These are phyloP conservation scores for Lates calcarifer DNA, from an alignment of 2,113 vertebrate species.

Conservation along the genomic window DNA sequence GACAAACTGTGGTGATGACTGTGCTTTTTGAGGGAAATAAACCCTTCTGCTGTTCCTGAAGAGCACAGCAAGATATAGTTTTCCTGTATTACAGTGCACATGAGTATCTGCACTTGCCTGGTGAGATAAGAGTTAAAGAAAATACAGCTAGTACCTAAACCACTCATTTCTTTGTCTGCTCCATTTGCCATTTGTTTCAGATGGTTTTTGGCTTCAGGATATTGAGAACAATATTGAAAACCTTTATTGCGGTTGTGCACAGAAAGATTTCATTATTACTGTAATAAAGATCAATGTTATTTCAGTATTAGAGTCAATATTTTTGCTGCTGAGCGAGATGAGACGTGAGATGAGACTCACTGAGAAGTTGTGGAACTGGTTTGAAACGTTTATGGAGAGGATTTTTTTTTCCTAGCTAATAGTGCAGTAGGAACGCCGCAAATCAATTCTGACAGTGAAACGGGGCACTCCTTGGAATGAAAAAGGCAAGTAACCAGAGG, in stretches of 20 bases:
- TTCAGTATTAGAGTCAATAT: conserved; percentile 37
- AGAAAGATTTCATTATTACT: conserved; percentile 25
- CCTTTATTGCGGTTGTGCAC: conserved; percentile 1
- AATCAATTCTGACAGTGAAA: conserved; percentile 55
- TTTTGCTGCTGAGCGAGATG: conserved; percentile 28
- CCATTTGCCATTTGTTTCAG: conserved; percentile 8
- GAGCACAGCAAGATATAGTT: background rate
- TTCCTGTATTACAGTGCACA: background rate
- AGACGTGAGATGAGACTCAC: conserved; percentile 7
- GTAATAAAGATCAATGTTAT: conserved; percentile 43
- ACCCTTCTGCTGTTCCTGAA: background rate
- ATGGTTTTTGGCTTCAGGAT: conserved; percentile 18
- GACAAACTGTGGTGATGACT: background rate
- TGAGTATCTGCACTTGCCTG: background rate
- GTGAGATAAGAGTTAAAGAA: background rate
- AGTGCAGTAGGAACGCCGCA: conserved; percentile 20
- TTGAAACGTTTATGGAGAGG: conserved; percentile 20
- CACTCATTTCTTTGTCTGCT: background rate
- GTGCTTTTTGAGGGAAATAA: background rate
- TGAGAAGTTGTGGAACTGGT: conserved; percentile 29
- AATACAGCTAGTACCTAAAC: conserved; percentile 1
- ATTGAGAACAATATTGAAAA: conserved; percentile 30
- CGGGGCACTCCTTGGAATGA: conserved; percentile 48
- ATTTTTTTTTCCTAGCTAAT: conserved; percentile 8
- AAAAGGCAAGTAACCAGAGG: conserved; percentile 42